Base-by-base conservation (phyloP, 2,113 vertebrate species). In the Apteryx owenii region DNA sequence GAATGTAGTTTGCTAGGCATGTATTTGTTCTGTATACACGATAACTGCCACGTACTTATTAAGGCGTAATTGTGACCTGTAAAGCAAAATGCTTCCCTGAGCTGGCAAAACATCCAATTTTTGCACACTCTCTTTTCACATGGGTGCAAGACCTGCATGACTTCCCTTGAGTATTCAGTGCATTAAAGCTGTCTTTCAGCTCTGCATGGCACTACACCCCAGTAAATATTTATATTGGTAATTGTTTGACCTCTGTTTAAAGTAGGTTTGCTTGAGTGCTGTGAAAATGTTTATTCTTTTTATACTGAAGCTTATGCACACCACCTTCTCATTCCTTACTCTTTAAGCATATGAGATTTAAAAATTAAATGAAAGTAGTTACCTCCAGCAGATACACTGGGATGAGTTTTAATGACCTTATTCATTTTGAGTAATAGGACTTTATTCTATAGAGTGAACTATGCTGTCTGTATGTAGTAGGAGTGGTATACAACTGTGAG, bases 391-490 rank as follows among this genome's bases (percentile, higher is more conserved):
- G 69, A 26, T 75, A 7, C 21, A 50, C 2, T 1, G 0, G 82
- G 85, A 64, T 4, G 16, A 42, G 15, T 84, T 90, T 86, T 56
- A 50, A 56, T 9, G 4, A 51, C 46, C 51, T 76, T 31, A 64
- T 20, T 79, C 31, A 71, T 84, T 68, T 33, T 61, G 51, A 87
- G 15, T 38, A 86, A n/a, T 18, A 56, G n/a, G 13, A 72, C 5
- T 84, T 92, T 22, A 17, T 61, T 83, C 33, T 61, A 19, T 28
- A 75, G 54, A 80, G 25, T 17, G 64, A 83, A 29, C 50, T 50
- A 19, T 0, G 0, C 22, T 4, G 2, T 33, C 20, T 4, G 2
- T 33, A 48, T 9, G 17, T 8, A 33, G 23, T 40, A 25, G 40
- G 62, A 75, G 53, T 12, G 1, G 33, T 26, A 8, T 18, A 68